These are phyloP conservation scores for Molossus alvarezi DNA, from an alignment of 2,797 vertebrate species.

Conservation along the genomic window DNA sequence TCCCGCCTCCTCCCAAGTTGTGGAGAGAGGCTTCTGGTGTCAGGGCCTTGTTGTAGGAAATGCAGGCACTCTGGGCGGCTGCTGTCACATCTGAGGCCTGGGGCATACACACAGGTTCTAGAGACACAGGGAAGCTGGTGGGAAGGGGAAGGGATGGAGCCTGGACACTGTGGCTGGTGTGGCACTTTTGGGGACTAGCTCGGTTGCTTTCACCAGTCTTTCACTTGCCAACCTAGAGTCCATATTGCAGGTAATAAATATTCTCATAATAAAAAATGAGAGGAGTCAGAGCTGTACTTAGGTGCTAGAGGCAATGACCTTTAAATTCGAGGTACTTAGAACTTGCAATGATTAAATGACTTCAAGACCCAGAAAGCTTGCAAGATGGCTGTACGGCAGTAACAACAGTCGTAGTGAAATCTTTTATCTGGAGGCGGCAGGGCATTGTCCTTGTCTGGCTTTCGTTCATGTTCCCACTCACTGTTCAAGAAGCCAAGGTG, in stretches of 20 bases:
- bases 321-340: conserved; percentile 27
- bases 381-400: neutral
- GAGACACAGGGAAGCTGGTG: neutral
- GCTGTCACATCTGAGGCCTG: neutral
- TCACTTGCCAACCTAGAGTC: neutral
- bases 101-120: neutral
- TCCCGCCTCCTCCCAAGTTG: neutral
- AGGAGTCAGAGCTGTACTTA: neutral
- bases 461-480: neutral
- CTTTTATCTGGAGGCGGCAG: neutral
- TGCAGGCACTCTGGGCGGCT: neutral
- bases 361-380: conserved; percentile 13
- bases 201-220: neutral
- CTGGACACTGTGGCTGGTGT: accelerated
- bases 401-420: neutral
- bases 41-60: neutral
- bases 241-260: neutral
- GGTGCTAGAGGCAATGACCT: conserved; percentile 56
- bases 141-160: neutral
- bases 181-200: neutral
- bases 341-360: conserved; percentile 54
- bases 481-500: neutral
- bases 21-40: neutral
- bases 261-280: conserved; percentile 24
- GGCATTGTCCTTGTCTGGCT: neutral